Evolutionary conservation across 1,140 invertebrate species (phyloP).

Genomic region (Rhopalosiphum maidis): DNA sequence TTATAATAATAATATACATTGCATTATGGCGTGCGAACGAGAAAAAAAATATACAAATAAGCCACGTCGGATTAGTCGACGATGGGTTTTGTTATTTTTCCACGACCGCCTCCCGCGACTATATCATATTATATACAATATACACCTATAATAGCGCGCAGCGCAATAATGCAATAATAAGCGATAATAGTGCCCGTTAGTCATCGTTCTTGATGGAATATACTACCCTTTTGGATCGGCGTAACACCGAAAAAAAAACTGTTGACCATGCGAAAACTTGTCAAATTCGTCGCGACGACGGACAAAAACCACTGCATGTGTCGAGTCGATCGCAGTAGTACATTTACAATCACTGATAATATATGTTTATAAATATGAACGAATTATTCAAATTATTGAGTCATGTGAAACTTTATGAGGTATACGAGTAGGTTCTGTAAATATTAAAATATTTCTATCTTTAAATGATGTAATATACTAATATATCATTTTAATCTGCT

Average conservation of each 20-base stretch:
- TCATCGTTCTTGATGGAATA: not conserved
- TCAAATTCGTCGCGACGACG: not conserved
- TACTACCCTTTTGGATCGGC: not conserved
- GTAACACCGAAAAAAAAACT: not conserved
- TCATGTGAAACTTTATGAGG: too few relatives aligned
- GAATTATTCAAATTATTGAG: too few relatives aligned
- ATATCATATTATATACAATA: not conserved
- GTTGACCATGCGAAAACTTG: not conserved
- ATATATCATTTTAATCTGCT: not conserved
- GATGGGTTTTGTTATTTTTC: not conserved
- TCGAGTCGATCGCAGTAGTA: too few relatives aligned
- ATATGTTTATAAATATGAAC: too few relatives aligned
- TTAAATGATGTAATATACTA: too few relatives aligned
- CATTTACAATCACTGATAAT: too few relatives aligned
- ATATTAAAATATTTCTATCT: too few relatives aligned
- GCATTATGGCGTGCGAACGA: constrained; percentile 16
- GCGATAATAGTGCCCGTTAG: not conserved
- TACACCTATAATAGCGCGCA: not conserved
- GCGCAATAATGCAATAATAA: not conserved
- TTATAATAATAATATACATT: not conserved
- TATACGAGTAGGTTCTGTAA: too few relatives aligned
- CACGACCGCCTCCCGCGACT: not conserved
- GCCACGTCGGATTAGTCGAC: not conserved
- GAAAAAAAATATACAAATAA: not conserved
- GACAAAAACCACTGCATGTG: too few relatives aligned